Base-by-base conservation (phyloP, 2,113 vertebrate species). In the Apistogramma diplotaenia region DNA sequence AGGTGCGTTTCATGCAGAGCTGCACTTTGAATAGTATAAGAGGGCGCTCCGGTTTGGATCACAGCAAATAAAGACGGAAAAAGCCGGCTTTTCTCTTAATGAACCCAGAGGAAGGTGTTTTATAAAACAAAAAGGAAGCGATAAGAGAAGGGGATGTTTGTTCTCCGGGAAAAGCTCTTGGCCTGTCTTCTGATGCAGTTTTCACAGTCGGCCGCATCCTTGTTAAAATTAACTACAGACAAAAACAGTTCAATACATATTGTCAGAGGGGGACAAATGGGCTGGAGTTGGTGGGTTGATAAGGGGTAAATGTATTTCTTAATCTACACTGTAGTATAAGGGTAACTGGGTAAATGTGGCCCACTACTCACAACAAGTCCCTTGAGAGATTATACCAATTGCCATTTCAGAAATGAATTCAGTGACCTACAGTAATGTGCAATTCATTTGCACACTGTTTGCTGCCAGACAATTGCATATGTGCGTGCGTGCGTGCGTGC, bases 341-440 rank as follows among this genome's bases (percentile, higher is more conserved):
- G 94, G 86, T 93, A 92, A 92, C 86, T 79, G 85, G 79, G 92
- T 93, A 93, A 95, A 93, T 93, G 92, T 85, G 90, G 88, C 83
- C 87, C 87, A 92, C 91, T 92, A 89, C 85, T 95, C 94, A 92
- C 93, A 93, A 95, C 94, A 94, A 89, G 83, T 95, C 96, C 95
- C 95, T 82, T 78, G 94, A 96, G 96, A 94, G 95, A 96, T 94
- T 91, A 94, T 89, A 95, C 94, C 95, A 94, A 96, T 94, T 96
- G 96, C 94, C 94, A 96, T 97, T 96, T 96, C 93, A 91, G 93
- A 96, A 96, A 98, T 97, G 95, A 97, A 98, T 96, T 97, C 97
- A 97, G 95, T 97, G 96, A 98, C 97, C 97, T 97, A 96, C 93
- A 96, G 91, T 96, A 97, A 97, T 97, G 94, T 23, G 73, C 95